Conservation (phyloP, 2,797 vertebrate genomes). For the Sphaeramia orbicularis region DNA sequence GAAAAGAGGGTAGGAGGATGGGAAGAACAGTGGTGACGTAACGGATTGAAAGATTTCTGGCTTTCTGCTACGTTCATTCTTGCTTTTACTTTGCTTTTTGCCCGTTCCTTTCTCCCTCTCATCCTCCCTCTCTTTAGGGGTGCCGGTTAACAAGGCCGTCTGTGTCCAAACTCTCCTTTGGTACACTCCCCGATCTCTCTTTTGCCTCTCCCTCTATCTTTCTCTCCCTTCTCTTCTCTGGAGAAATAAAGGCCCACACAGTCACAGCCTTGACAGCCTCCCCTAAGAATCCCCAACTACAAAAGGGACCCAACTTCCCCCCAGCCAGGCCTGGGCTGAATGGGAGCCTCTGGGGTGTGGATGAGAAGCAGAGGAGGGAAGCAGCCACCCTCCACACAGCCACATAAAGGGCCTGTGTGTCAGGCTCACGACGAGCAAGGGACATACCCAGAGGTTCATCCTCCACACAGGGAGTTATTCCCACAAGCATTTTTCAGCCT, state of each 20-base stretch:
- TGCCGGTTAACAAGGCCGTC: conserved; percentile 85
- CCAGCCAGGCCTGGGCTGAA: conserved; percentile 80
- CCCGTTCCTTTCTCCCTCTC: conserved; percentile 61
- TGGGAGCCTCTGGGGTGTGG: conserved; percentile 83
- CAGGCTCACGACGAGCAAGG: conserved; percentile 68
- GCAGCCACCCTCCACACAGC: conserved; percentile 77
- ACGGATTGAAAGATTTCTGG: conserved; percentile 61
- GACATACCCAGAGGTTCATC: conserved; percentile 67
- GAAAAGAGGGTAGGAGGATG: conserved; percentile 49
- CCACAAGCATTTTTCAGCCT: conserved; percentile 54
- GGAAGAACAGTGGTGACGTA: conserved; percentile 78
- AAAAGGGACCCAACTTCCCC: conserved; percentile 83
- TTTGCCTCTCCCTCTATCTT: conserved; percentile 72
- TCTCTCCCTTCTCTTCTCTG: conserved; percentile 64
- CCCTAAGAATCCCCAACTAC: conserved; percentile 81
- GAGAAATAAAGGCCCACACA: conserved; percentile 86
- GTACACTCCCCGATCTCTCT: conserved; percentile 52
- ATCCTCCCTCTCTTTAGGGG: conserved; percentile 73
- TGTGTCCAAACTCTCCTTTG: conserved; percentile 83
- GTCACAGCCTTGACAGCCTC: conserved; percentile 86
- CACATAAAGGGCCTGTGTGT: conserved; percentile 86
- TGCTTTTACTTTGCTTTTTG: conserved; percentile 50
- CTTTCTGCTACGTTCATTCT: conserved; percentile 55
- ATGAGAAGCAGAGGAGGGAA: conserved; percentile 79
- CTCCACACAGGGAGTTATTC: conserved; percentile 60